Base-by-base conservation (phyloP, 2,113 vertebrate genomes). In the Xenus cinereus region DNA sequence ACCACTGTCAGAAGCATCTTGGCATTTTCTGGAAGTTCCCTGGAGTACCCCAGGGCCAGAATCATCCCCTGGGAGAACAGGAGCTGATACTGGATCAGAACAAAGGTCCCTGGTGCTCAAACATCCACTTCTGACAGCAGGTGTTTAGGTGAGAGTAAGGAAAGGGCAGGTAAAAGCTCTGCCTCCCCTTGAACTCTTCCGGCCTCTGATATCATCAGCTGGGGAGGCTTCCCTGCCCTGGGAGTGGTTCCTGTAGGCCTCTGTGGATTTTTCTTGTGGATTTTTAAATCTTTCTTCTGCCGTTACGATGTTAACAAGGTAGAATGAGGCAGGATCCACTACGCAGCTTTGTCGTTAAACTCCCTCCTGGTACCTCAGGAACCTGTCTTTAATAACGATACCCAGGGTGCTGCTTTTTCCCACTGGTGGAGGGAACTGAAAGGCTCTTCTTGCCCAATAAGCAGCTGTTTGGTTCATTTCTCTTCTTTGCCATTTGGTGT, bases 281-380 rank as follows among this genome's bases (percentile, higher is more conserved):
- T 72, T 67, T 56, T 78, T 35, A 62, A 7, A 7, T 27, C 20
- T 84, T 23, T 79, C 43, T 60, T 50, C 53, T 59, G 45, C 33
- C 11, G 2, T 24, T 23, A 24, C 28, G 5, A 5, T 0, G 6
- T 26, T 30, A 50, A 28, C 27, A 18, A 48, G 62, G 35, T 6
- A 39, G 78, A 54, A 7, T 3, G 20, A 37, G 48, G 71, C 74
- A 64, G 62, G 57, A 64, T 32, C n/a, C 30, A 8, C 30, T 6
- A 5, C 16, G 6, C 41, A 35, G 63, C 84, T 56, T 11, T 18
- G 13, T 14, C 14, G 17, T 43, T 48, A 2, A 80, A 10, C 57
- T 76, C 76, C 39, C n/a, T 15, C 75, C 64, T 46, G 20, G 10
- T 37, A 1, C 0, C 0, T 6, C 2, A 32, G 57, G 43, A 32